Conservation (phyloP, 2,888 invertebrate genomes). For the Acleris cristana region DNA sequence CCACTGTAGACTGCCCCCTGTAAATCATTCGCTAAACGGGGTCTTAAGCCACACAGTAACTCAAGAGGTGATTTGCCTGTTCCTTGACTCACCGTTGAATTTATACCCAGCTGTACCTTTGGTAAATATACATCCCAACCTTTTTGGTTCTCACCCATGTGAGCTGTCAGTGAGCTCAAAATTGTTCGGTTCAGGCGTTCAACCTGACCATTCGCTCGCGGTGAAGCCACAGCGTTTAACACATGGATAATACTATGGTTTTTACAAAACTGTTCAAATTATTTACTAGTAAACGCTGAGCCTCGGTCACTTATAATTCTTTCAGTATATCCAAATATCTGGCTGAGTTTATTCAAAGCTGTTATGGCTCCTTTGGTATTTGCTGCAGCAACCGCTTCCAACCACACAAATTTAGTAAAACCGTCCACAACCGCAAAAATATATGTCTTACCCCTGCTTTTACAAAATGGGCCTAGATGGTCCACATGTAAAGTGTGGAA, state of each 20-base stretch:
- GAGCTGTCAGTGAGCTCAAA: neutral
- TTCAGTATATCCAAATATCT: constrained; percentile 26
- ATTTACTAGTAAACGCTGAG: constrained; percentile 20
- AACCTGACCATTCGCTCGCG: constrained; percentile 8
- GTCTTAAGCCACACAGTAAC: constrained; percentile 33
- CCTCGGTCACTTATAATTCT: constrained; percentile 37
- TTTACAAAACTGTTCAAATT: constrained; percentile 29
- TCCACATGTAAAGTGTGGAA: constrained; percentile 15
- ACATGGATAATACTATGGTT: neutral
- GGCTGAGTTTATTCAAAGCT: constrained; percentile 5
- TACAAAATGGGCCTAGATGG: constrained; percentile 25
- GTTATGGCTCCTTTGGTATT: constrained; percentile 16
- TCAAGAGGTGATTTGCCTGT: constrained; percentile 39
- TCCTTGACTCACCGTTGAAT: constrained; percentile 12
- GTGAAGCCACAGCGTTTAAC: constrained; percentile 7
- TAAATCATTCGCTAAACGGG: constrained; percentile 31
- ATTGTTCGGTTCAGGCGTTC: constrained; percentile 6
- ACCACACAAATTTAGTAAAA: constrained; percentile 26
- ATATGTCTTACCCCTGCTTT: constrained; percentile 28
- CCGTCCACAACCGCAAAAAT: constrained; percentile 27
- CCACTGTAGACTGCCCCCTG: neutral
- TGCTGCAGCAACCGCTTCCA: constrained; percentile 23
- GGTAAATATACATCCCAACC: constrained; percentile 7
- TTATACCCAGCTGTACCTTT: constrained; percentile 2
- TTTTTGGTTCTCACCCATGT: constrained; percentile 34